phyloP scores from a whole-genome alignment of 2,888 invertebrate species.

The Cephus spinipes region DNA sequence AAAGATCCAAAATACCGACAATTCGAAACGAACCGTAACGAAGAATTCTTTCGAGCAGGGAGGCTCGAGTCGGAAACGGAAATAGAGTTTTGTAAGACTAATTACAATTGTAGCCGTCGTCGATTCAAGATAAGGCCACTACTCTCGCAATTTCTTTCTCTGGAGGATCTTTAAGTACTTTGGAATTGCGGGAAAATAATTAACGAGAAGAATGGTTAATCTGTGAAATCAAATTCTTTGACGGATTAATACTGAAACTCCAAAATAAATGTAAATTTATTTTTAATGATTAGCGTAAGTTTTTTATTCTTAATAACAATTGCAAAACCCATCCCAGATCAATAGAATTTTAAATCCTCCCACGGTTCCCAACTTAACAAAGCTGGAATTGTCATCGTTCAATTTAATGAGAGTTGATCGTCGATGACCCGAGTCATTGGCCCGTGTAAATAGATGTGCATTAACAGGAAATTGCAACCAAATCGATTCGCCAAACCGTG shows the following conservation, averaged over 20 bases:
- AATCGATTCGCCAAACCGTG: conserved; percentile 43
- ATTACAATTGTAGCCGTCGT: background rate
- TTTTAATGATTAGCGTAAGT: too few relatives aligned
- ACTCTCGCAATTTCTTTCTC: background rate
- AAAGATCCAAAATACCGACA: background rate
- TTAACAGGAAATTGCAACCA: conserved; percentile 46
- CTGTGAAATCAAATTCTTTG: background rate
- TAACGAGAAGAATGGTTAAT: background rate
- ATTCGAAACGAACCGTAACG: background rate
- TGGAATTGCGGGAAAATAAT: background rate
- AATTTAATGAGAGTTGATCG: conserved; percentile 22
- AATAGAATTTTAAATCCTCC: background rate
- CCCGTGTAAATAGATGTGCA: conserved; percentile 27
- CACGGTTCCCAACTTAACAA: background rate
- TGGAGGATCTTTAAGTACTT: background rate
- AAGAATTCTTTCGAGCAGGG: background rate
- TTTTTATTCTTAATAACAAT: background rate
- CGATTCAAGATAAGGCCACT: background rate
- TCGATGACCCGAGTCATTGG: conserved; percentile 33
- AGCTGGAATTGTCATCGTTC: conserved; percentile 9
- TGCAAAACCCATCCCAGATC: background rate
- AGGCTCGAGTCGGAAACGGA: background rate
- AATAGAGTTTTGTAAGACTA: conserved; percentile 6
- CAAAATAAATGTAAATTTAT: background rate
- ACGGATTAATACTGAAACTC: background rate